These are phyloP conservation scores for Takifugu flavidus DNA, from an alignment of 2,113 vertebrate species.

Conservation along the genomic window DNA sequence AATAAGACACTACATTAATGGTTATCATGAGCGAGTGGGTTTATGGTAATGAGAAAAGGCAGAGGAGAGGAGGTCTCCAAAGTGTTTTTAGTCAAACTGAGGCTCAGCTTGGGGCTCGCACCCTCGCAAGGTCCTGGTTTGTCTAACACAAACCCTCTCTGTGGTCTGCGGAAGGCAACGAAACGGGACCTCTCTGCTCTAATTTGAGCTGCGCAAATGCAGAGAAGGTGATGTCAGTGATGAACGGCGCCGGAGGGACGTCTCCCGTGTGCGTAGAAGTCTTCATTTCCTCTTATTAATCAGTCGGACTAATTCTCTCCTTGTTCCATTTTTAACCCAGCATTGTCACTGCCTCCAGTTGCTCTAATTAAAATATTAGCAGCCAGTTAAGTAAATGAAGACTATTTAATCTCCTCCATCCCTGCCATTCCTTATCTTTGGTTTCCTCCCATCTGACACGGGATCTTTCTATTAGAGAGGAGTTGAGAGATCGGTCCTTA, in stretches of 20 bases:
- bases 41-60: slow-evolving; percentile 77
- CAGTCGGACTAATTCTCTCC: slow-evolving; percentile 76
- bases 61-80: slow-evolving; percentile 67
- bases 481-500: slow-evolving; percentile 75
- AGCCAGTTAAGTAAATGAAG: slow-evolving; percentile 82
- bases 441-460: slow-evolving; percentile 67
- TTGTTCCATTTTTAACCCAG: slow-evolving; percentile 79
- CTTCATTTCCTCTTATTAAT: slow-evolving; percentile 80
- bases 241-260: slow-evolving; percentile 66
- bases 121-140: slow-evolving; percentile 46
- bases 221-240: slow-evolving; percentile 65
- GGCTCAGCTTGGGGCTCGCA: slow-evolving; percentile 23
- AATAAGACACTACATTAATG: slow-evolving; percentile 80
- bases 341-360: slow-evolving; percentile 74
- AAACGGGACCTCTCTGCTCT: not conserved
- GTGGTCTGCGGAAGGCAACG: slow-evolving; percentile 11
- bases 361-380: slow-evolving; percentile 83
- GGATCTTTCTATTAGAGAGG: slow-evolving; percentile 77
- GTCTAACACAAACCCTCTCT: slow-evolving; percentile 33
- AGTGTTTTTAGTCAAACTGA: slow-evolving; percentile 65
- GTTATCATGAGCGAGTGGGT: slow-evolving; percentile 79
- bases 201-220: slow-evolving; percentile 51
- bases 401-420: slow-evolving; percentile 74
- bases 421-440: slow-evolving; percentile 35
- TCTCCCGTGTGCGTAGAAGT: slow-evolving; percentile 69